Percentiles rank a stretch among this genome's conserved stretches.
phyloP scores from a whole-genome alignment of 2,888 invertebrate species.

The Aspidiotus rigidus region DNA sequence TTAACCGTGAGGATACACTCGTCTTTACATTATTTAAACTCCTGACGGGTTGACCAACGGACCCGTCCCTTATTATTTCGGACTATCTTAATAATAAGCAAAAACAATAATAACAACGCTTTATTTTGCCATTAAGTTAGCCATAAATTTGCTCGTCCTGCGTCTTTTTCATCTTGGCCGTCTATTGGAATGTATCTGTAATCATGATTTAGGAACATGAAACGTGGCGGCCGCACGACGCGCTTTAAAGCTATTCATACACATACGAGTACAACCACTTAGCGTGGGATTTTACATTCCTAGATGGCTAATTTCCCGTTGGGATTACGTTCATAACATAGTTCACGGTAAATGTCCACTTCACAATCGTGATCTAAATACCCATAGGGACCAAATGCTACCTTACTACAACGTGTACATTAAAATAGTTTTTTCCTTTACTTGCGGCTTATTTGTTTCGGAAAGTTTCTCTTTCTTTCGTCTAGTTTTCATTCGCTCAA shows the following conservation, averaged over 20 bases:
- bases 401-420: too few species aligned
- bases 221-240: conserved; percentile 14
- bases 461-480: too few species aligned
- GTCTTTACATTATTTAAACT: not conserved
- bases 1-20: not conserved
- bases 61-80: not conserved
- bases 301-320: not conserved
- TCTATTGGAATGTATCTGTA: conserved; percentile 29
- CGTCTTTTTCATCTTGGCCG: conserved; percentile 25
- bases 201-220: conserved; percentile 31
- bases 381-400: conserved; percentile 16
- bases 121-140: conserved; percentile 31
- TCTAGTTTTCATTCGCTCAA: too few species aligned
- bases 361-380: conserved; percentile 33
- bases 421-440: too few species aligned
- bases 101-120: conserved; percentile 30
- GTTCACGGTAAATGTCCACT: conserved; percentile 32
- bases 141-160: conserved; percentile 21
- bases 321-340: conserved; percentile 20
- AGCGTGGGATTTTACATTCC: conserved; percentile 25
- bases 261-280: conserved; percentile 10
- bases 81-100: conserved; percentile 27
- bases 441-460: too few species aligned
- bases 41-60: conserved; percentile 17
- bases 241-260: not conserved